Conservation (phyloP, 2,888 invertebrate genomes). For the Germaria angustata region DNA sequence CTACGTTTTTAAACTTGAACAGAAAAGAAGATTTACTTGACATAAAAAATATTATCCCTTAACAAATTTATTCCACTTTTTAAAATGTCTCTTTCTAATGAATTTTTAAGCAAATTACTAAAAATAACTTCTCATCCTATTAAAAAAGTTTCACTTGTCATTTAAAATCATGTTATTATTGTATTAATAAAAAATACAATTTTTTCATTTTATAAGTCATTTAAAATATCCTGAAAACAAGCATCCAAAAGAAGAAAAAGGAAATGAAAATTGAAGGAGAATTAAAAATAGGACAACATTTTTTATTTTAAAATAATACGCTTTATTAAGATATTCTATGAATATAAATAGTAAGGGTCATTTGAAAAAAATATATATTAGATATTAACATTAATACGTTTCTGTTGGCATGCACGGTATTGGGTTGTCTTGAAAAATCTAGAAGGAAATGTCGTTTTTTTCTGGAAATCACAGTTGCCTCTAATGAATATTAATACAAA, state of each 20-base stretch:
- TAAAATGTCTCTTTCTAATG: not conserved
- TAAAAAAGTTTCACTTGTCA: slow-evolving; percentile 24
- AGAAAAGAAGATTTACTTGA: too few species aligned
- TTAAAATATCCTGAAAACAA: slow-evolving; percentile 22
- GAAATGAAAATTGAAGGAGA: not conserved
- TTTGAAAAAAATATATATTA: too few species aligned
- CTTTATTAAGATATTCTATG: not conserved
- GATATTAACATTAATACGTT: too few species aligned
- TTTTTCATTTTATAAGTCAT: slow-evolving; percentile 34
- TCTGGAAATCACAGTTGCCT: too few species aligned
- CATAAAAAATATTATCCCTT: too few species aligned
- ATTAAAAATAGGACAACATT: not conserved
- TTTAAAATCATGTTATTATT: slow-evolving; percentile 7
- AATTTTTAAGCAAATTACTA: not conserved
- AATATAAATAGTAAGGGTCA: not conserved
- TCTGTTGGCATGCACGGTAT: too few species aligned
- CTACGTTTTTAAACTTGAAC: too few species aligned
- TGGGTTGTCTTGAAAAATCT: too few species aligned
- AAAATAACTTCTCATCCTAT: not conserved
- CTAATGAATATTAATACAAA: too few species aligned
- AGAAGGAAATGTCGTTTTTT: too few species aligned
- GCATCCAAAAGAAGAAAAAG: not conserved
- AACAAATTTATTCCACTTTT: not conserved
- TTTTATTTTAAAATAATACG: not conserved
- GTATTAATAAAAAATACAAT: slow-evolving; percentile 31